Evolutionary conservation across 2,888 invertebrate species (phyloP), one percentile per base, ranked within the genome.

Genomic region (Meloe dianella): DNA sequence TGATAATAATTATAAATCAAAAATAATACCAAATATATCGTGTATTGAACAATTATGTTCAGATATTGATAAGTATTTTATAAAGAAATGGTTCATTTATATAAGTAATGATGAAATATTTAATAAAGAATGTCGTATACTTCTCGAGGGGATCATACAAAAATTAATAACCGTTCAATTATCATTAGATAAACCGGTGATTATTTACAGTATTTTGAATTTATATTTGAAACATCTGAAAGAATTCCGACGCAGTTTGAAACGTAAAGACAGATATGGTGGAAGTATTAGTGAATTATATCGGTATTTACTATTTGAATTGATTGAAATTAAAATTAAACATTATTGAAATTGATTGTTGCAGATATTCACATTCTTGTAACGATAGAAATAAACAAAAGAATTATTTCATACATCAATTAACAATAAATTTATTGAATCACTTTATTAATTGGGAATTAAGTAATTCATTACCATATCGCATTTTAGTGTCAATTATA

Each of bases 361-460:
- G 75, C 77, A 82, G 83, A 63, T 85, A 82, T 74, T 78, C 80
- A 2, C 83, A 83, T 67, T 65, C 78, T 22, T 81, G 82, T 14
- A 85, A 84, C 67, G 85, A 83, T 63, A 79, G 76, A 41, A 73
- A 80, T 0, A 79, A 84, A 58, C 82, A 87, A 0, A 84, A 87
- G 8, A 88, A 90, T 60, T 88, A 89, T 73, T 89, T 87, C 68
- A 83, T 89, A 1, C 86, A 88, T 73, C 85, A 88, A 66, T 79
- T 89, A 27, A 85, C 89, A n/a, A 84, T 87, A 10, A 81, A 78
- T 68, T 79, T 90, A 12, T 79, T 91, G 12, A 87, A 88, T 73
- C 90, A 90, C 75, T 85, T 90, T 32, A 83, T 90, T 1, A 89
- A 89, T 1, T 90, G 89, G 88, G 91, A 91, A 75, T 76, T 91